Percentiles rank a stretch among this genome's conserved stretches.
Conservation (phyloP, 23 tunicate species). For the Oikopleura dioica region DNA sequence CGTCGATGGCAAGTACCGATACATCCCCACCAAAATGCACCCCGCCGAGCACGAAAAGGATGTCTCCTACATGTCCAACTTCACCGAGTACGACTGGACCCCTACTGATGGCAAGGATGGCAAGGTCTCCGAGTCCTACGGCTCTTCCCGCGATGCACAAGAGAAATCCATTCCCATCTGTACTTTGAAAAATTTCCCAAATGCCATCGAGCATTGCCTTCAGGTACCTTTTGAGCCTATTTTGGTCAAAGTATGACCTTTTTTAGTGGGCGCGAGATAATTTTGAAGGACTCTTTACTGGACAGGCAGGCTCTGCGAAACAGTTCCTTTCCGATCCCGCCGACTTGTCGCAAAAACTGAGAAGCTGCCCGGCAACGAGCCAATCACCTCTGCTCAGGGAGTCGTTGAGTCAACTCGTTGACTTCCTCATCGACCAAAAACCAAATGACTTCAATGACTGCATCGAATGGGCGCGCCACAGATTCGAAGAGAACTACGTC, state of each 20-base stretch:
- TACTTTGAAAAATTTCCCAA: constrained; percentile 96
- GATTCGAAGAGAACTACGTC: constrained; percentile 69
- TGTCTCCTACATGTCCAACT: not conserved
- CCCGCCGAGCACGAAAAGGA: not conserved
- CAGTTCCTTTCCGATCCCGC: constrained; percentile 50
- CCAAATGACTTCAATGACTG: constrained; percentile 62
- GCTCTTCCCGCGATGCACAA: constrained; percentile 94
- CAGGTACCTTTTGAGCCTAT: constrained; percentile 25
- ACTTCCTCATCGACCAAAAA: constrained; percentile 23
- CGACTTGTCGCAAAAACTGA: constrained; percentile 34
- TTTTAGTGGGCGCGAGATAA: constrained; percentile 99
- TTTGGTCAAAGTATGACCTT: not conserved
- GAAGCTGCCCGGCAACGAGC: constrained; percentile 60
- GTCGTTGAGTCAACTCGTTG: too few species aligned
- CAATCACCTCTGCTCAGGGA: constrained; percentile 27
- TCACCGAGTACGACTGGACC: not conserved
- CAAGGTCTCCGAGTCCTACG: constrained; percentile 93
- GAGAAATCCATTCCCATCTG: constrained; percentile 99
- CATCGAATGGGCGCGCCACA: constrained; percentile 48
- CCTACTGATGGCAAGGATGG: not conserved
- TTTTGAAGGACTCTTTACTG: constrained; percentile 81
- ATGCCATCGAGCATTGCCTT: constrained; percentile 92
- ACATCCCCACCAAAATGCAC: not conserved
- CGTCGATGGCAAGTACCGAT: not conserved
- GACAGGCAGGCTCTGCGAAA: constrained; percentile 52